phyloP scores from a whole-genome alignment of 30 jellyfish, hydroid and myxozoan species.

The Pelagia noctiluca region DNA sequence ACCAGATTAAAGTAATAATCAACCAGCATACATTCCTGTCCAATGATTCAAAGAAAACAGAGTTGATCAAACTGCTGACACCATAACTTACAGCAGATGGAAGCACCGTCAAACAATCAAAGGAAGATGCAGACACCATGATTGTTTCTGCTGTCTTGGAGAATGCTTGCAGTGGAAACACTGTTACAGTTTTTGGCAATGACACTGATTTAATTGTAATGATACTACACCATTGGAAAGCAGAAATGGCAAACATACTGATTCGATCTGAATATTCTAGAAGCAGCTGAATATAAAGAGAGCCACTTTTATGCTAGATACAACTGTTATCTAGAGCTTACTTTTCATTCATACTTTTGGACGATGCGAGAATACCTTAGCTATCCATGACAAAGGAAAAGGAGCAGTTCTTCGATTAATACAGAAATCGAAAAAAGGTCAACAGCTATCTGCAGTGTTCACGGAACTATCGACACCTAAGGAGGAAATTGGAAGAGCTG shows the following conservation, averaged over 20 bases:
- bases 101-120: neutral
- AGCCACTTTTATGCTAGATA: neutral
- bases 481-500: conserved; percentile 42
- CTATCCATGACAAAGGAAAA: conserved; percentile 43
- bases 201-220: conserved; percentile 49
- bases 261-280: conserved; percentile 25
- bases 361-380: conserved; percentile 50
- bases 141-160: conserved; percentile 33
- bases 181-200: conserved; percentile 15
- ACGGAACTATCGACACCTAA: conserved; percentile 21
- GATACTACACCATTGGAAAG: conserved; percentile 50
- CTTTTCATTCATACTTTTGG: conserved; percentile 45
- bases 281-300: conserved; percentile 45
- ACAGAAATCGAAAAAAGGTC: neutral
- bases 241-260: neutral
- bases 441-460: conserved; percentile 29
- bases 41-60: conserved; percentile 14
- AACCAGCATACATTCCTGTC: too few species aligned
- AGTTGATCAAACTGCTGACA: neutral
- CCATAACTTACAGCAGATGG: neutral
- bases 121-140: conserved; percentile 42
- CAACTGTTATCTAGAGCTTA: neutral
- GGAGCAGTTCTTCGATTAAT: neutral
- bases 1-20: too few species aligned
- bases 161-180: neutral